Conservation (phyloP, 2,113 vertebrate genomes). For the Martes martes region DNA sequence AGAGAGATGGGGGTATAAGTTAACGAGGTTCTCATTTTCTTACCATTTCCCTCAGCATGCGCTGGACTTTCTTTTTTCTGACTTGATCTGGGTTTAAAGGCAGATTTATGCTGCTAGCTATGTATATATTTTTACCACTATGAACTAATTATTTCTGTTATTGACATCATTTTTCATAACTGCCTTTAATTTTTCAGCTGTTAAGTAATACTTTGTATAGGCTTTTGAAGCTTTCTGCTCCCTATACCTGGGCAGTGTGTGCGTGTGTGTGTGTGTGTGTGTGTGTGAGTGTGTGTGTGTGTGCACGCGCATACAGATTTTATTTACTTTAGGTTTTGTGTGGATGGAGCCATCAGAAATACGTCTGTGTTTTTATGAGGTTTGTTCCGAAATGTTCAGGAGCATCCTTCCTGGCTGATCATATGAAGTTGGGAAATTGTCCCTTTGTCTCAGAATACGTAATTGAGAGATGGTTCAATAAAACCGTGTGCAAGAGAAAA, state of each 20-base stretch:
- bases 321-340: background rate
- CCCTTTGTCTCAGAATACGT: background rate
- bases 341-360: background rate
- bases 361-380: background rate
- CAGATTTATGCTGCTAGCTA: background rate
- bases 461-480: background rate
- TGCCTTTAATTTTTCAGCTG: background rate
- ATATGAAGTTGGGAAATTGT: background rate
- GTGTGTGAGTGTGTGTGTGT: background rate
- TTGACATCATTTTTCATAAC: background rate
- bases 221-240: background rate
- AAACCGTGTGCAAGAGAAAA: background rate
- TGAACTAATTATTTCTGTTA: background rate
- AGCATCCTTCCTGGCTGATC: background rate
- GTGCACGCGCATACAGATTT: background rate
- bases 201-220: background rate
- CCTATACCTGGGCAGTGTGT: background rate
- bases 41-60: background rate
- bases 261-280: accelerated
- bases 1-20: background rate
- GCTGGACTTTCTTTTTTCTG: background rate
- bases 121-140: background rate
- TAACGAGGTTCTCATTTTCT: background rate
- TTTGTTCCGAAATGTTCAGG: background rate
- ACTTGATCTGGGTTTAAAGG: background rate